Evolutionary conservation across 2,888 invertebrate species (phyloP).

Genomic region (Sinotaia quadrata): DNA sequence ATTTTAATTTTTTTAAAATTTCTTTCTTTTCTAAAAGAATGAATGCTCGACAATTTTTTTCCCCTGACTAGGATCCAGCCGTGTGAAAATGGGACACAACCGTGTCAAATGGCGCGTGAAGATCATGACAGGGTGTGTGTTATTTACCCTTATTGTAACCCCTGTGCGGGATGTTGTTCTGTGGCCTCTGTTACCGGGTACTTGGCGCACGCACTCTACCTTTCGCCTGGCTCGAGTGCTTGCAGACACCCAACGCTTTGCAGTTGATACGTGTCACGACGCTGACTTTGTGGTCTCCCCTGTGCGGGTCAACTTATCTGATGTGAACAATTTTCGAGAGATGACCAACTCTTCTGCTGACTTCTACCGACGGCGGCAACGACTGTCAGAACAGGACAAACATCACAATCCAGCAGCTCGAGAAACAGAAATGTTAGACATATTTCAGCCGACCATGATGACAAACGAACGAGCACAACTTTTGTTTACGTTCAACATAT

Average conservation of each 20-base stretch:
- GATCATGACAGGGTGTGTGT: too few species aligned
- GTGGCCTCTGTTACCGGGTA: slow-evolving; percentile 4
- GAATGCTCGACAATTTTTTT: too few species aligned
- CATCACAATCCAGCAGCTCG: not conserved
- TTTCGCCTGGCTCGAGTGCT: slow-evolving; percentile 21
- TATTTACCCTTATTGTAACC: slow-evolving; percentile 10
- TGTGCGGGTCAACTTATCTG: slow-evolving; percentile 12
- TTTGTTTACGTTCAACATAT: slow-evolving; percentile 19
- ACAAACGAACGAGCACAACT: slow-evolving; percentile 22
- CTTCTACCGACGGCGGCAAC: not conserved
- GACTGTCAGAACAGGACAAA: not conserved
- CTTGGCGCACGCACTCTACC: slow-evolving; percentile 18
- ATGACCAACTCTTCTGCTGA: slow-evolving; percentile 11
- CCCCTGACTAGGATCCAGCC: too few species aligned
- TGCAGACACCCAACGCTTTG: slow-evolving; percentile 25
- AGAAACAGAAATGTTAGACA: slow-evolving; percentile 6
- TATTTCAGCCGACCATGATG: slow-evolving; percentile 12
- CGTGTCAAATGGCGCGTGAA: too few species aligned
- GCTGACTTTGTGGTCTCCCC: too few species aligned
- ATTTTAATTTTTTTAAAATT: too few species aligned
- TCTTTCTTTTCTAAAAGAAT: too few species aligned
- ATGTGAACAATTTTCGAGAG: slow-evolving; percentile 10
- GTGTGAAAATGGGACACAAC: too few species aligned
- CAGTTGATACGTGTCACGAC: slow-evolving; percentile 1
- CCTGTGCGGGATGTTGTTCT: slow-evolving; percentile 11